Evolutionary conservation across 2,888 invertebrate species (phyloP).

Genomic region (Zhuqinia jingwanae): DNA sequence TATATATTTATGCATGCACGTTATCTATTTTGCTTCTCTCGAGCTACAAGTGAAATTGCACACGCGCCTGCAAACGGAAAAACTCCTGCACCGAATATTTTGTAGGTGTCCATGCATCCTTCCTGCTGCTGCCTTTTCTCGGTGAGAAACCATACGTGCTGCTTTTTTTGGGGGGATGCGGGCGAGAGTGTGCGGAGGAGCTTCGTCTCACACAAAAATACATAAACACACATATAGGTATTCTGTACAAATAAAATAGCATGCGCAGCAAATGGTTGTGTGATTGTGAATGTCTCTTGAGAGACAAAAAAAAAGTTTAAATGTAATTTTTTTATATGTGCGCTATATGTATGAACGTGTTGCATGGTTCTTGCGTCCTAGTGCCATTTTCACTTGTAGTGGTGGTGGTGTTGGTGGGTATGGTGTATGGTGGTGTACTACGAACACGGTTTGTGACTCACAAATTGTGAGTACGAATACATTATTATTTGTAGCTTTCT

Average conservation of each 20-base stretch:
- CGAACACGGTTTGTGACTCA: no score
- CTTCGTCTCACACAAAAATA: not conserved
- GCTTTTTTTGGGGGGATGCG: not conserved
- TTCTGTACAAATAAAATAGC: not conserved
- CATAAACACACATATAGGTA: not conserved
- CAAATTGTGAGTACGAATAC: no score
- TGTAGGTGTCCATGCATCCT: conserved; percentile 29
- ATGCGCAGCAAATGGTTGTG: no score
- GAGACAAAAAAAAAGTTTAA: no score
- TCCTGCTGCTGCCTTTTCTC: conserved; percentile 16
- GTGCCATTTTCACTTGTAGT: no score
- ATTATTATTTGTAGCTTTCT: no score
- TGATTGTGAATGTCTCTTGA: no score
- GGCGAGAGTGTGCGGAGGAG: not conserved
- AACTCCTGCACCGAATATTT: conserved; percentile 30
- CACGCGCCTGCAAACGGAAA: conserved; percentile 54
- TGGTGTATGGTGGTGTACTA: no score
- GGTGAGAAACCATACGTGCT: conserved; percentile 1
- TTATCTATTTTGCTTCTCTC: not conserved
- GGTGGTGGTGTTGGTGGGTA: no score
- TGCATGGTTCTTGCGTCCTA: no score
- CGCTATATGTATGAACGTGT: no score
- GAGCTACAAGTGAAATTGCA: conserved; percentile 66
- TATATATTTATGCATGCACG: not conserved
- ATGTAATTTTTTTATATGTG: no score